Percentiles rank a stretch among this genome's conserved stretches.
Evolutionary conservation across 2,797 vertebrate species (phyloP).

Genomic region (Coracias cyanogaster): DNA sequence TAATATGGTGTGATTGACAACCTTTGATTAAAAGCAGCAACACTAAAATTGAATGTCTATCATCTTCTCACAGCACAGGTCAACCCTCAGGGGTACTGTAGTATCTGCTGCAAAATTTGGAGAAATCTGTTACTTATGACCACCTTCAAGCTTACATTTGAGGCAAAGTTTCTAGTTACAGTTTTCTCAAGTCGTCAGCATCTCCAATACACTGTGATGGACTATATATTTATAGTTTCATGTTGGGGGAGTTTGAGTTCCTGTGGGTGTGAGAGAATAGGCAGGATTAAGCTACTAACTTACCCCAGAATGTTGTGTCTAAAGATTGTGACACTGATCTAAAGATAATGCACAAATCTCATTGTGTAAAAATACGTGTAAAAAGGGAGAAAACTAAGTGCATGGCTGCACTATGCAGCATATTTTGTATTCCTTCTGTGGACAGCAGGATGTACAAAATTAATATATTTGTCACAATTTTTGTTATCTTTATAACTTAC

Average conservation of each 20-base stretch:
- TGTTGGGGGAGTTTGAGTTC: not conserved
- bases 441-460: not conserved
- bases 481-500: not conserved
- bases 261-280: not conserved
- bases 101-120: not conserved
- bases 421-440: not conserved
- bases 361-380: rapidly evolving
- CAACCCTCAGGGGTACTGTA: not conserved
- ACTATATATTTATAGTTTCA: not conserved
- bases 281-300: not conserved
- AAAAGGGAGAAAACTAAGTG: not conserved
- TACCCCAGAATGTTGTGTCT: not conserved
- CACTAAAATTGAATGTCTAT: not conserved
- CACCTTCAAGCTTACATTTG: not conserved
- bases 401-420: not conserved
- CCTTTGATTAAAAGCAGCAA: constrained; percentile 41
- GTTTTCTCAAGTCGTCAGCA: not conserved
- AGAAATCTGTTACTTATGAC: not conserved
- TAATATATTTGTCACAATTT: not conserved
- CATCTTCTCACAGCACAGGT: not conserved
- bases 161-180: not conserved
- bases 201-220: not conserved
- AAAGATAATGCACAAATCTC: not conserved
- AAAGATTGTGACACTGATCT: not conserved
- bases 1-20: constrained; percentile 11